Evolutionary conservation across 2,797 vertebrate genomes (phyloP).

Genomic region (Zalophus californianus): DNA sequence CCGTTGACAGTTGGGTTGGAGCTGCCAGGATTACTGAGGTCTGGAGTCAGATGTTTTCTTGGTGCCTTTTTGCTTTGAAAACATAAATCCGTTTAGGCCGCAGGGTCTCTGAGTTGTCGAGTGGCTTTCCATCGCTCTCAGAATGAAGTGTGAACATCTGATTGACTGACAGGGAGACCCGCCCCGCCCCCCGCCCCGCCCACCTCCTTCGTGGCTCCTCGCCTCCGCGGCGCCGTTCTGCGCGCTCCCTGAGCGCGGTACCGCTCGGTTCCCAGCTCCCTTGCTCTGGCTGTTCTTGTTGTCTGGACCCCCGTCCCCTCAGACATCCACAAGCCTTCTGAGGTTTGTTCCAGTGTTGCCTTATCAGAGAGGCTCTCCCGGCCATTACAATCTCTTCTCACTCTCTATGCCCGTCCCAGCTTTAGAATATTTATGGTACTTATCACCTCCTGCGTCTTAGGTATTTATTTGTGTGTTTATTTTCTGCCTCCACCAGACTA

Average conservation of each 20-base stretch:
- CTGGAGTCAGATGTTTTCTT: not conserved
- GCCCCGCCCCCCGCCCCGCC: not conserved
- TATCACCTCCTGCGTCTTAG: not conserved
- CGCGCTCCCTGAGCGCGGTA: fast-evolving
- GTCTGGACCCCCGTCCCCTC: not conserved
- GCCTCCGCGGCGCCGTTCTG: fast-evolving
- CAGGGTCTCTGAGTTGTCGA: not conserved
- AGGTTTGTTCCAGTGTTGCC: not conserved
- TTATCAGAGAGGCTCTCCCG: not conserved
- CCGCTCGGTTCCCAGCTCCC: not conserved
- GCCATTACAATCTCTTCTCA: not conserved
- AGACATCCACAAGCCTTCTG: not conserved
- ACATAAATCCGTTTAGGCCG: not conserved
- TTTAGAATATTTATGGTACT: not conserved
- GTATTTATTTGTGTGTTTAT: not conserved
- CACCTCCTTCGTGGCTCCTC: fast-evolving
- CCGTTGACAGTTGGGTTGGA: not conserved
- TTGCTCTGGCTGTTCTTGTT: not conserved
- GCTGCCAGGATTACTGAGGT: not conserved
- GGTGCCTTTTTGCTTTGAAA: not conserved
- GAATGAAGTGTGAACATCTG: not conserved
- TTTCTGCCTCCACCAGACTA: not conserved
- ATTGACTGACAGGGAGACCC: no score
- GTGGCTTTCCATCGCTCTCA: not conserved
- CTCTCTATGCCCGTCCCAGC: not conserved